Conservation (phyloP, 2,797 vertebrate genomes). For the Pachyuromys duprasi region DNA sequence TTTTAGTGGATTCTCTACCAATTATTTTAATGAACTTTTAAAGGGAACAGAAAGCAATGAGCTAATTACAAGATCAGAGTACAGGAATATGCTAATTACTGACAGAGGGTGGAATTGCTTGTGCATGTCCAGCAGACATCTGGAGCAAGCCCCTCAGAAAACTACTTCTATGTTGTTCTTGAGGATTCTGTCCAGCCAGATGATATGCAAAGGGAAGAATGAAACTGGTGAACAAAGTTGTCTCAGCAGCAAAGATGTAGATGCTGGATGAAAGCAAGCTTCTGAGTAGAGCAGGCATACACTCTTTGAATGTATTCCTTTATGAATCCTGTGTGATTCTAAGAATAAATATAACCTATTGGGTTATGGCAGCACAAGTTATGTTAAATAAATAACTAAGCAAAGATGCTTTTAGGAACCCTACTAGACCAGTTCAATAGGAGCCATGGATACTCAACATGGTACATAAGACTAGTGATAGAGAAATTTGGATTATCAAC, state of each 20-base stretch:
- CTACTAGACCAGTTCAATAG: neutral
- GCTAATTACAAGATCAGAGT: neutral
- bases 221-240: neutral
- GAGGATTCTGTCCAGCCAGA: neutral
- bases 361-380: neutral
- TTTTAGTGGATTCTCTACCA: neutral
- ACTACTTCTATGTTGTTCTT: neutral
- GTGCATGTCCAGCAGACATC: neutral
- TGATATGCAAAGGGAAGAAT: neutral
- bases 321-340: neutral
- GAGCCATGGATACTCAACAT: too few relatives aligned
- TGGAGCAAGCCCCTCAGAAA: neutral
- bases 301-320: neutral
- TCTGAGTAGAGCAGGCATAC: neutral
- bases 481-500: neutral
- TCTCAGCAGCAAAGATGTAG: neutral
- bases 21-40: neutral
- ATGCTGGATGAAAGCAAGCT: neutral
- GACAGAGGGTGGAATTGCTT: conserved; percentile 19
- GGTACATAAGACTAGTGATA: neutral
- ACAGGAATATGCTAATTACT: neutral
- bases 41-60: neutral
- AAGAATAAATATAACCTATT: neutral
- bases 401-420: neutral
- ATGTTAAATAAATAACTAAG: neutral